A percentile compares a stretch with the other conserved stretches of the same genome.
Evolutionary conservation across 2,888 invertebrate genomes (phyloP).

Genomic region (Emmelina monodactyla): DNA sequence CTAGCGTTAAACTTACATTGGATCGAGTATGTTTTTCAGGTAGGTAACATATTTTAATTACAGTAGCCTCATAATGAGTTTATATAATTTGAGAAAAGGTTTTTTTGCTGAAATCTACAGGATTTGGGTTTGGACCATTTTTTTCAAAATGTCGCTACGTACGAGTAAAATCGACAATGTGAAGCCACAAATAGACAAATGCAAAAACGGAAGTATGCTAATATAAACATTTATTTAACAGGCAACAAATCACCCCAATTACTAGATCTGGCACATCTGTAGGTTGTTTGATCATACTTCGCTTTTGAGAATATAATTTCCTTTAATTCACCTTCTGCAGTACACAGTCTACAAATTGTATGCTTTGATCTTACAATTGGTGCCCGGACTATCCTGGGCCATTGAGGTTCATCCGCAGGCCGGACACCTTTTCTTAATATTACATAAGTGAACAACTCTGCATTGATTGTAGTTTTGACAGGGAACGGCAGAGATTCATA

Average conservation of each 20-base stretch:
- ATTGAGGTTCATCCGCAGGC: constrained; percentile 59
- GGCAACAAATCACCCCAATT: constrained; percentile 86
- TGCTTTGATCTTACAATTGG: constrained; percentile 74
- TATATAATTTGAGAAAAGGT: no score
- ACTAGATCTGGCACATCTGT: constrained; percentile 75
- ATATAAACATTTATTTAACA: constrained; percentile 56
- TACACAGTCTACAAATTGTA: constrained; percentile 81
- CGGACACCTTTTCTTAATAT: constrained; percentile 79
- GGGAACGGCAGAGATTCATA: constrained; percentile 68
- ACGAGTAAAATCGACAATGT: no score
- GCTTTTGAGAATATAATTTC: constrained; percentile 79
- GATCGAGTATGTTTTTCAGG: no score
- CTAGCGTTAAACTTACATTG: no score
- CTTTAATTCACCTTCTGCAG: constrained; percentile 73
- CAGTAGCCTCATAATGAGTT: no score
- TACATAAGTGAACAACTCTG: constrained; percentile 78
- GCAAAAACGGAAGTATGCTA: no score
- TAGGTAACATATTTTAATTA: no score
- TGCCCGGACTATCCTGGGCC: constrained; percentile 84
- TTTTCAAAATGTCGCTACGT: no score
- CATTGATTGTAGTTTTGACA: constrained; percentile 35
- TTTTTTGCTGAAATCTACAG: no score
- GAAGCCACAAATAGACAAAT: no score
- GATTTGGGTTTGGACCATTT: no score
- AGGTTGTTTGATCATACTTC: constrained; percentile 79